These are phyloP conservation scores for Brachionus manjavacas DNA, from an alignment of 1,140 invertebrate genomes.

Conservation along the genomic window DNA sequence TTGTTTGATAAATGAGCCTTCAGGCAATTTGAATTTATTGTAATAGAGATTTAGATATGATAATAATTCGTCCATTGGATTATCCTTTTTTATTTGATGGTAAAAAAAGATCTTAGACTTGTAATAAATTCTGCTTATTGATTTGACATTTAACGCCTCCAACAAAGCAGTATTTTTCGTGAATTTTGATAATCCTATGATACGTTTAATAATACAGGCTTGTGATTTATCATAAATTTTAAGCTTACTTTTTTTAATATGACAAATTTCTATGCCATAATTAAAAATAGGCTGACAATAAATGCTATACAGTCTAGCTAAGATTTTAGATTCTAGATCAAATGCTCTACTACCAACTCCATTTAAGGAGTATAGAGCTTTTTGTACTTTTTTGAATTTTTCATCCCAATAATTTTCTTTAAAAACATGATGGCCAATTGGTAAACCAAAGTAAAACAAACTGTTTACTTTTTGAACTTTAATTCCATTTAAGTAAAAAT, in stretches of 20 bases:
- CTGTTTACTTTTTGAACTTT: background rate
- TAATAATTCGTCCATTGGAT: background rate
- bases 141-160: too few species aligned
- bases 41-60: background rate
- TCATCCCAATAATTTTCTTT: background rate
- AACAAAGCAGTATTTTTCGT: background rate
- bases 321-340: background rate
- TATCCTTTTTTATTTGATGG: background rate
- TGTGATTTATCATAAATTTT: too few species aligned
- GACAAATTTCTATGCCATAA: too few species aligned
- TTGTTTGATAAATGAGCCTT: too few species aligned
- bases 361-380: slow-evolving; percentile 1
- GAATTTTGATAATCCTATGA: background rate
- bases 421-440: background rate
- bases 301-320: background rate
- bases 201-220: background rate
- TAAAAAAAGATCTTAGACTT: too few species aligned
- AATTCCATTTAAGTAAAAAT: background rate
- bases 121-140: too few species aligned
- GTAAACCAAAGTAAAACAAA: background rate
- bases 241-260: too few species aligned
- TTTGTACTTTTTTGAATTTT: slow-evolving; percentile 3
- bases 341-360: background rate
- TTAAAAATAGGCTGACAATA: background rate
- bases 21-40: too few species aligned